Evolutionary conservation across 1,140 invertebrate species (phyloP).

Genomic region (Meteorus sp.): DNA sequence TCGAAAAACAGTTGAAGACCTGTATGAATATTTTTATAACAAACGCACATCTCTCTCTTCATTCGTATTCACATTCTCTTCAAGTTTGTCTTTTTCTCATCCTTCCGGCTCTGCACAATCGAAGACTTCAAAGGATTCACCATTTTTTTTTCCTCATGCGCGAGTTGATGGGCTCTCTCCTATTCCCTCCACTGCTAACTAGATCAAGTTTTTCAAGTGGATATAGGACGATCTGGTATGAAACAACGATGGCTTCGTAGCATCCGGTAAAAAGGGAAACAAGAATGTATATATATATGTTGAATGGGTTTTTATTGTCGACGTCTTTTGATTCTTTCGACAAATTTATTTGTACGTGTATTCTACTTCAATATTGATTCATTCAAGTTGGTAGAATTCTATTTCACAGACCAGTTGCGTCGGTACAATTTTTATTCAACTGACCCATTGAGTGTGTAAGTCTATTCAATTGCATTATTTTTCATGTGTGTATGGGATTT

Average conservation of each 20-base stretch:
- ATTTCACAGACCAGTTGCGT: too few relatives aligned
- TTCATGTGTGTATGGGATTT: too few relatives aligned
- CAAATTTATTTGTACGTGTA: too few relatives aligned
- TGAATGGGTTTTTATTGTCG: background rate
- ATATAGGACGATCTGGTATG: background rate
- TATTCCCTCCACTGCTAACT: background rate
- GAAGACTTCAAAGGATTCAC: slow-evolving; percentile 11
- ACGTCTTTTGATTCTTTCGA: background rate
- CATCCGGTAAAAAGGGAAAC: too few relatives aligned
- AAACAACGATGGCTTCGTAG: background rate
- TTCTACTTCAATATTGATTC: too few relatives aligned
- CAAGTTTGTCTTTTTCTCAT: background rate
- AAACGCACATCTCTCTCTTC: background rate
- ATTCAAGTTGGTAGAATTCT: too few relatives aligned
- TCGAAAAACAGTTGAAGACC: background rate
- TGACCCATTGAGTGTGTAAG: too few relatives aligned
- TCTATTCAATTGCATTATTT: too few relatives aligned
- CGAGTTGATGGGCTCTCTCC: too few relatives aligned
- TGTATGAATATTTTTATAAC: slow-evolving; percentile 12
- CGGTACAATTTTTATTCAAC: too few relatives aligned
- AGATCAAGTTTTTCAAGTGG: slow-evolving; percentile 15
- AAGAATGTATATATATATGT: too few relatives aligned
- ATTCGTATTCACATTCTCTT: background rate
- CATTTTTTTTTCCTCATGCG: slow-evolving; percentile 19
- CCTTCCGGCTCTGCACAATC: background rate